These are phyloP conservation scores for Heliconius melpomene DNA, from an alignment of 1,140 invertebrate genomes.

Conservation along the genomic window DNA sequence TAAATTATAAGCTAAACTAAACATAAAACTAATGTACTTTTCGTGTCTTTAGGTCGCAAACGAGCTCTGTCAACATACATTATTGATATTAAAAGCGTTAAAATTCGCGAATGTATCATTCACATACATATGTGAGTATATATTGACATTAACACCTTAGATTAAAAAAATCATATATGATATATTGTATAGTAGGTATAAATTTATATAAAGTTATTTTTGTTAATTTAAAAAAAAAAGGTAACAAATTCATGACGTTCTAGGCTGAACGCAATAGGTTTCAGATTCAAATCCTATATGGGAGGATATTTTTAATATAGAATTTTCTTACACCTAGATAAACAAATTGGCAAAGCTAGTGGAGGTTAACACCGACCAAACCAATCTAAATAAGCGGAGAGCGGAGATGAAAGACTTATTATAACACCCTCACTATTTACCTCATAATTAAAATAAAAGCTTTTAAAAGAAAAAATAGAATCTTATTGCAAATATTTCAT, in stretches of 20 bases:
- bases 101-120: not conserved
- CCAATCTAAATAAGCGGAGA: no score
- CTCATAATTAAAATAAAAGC: not conserved
- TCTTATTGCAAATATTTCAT: slow-evolving; percentile 58
- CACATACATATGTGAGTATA: not conserved
- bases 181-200: not conserved
- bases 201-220: not conserved
- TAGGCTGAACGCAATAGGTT: no score
- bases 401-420: not conserved
- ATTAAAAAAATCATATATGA: no score
- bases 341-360: no score
- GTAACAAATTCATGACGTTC: no score
- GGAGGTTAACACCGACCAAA: no score
- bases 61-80: not conserved
- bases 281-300: no score
- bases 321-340: no score
- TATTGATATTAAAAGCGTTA: not conserved
- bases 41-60: not conserved
- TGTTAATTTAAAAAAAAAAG: not conserved
- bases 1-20: not conserved
- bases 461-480: not conserved
- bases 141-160: not conserved
- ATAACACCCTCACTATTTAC: not conserved
- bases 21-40: not conserved
- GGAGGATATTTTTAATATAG: no score